A percentile compares a stretch with the other conserved stretches of the same genome.
Evolutionary conservation across 2,888 invertebrate species (phyloP).

Genomic region (Gisinianus flammeolus): DNA sequence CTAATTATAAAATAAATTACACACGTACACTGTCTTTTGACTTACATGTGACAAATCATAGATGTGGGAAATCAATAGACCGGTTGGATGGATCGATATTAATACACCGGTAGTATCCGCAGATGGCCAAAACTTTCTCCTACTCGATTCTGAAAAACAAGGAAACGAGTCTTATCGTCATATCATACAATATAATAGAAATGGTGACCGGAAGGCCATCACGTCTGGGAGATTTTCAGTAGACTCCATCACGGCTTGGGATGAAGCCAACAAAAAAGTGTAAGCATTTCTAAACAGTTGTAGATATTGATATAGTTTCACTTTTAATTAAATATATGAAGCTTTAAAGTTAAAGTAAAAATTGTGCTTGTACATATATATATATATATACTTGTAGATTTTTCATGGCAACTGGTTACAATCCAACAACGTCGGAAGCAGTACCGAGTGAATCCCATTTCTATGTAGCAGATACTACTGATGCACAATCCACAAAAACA

Average conservation of each 20-base stretch:
- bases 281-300: conserved; percentile 63
- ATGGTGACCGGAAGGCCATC: conserved; percentile 62
- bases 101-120: conserved; percentile 70
- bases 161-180: conserved; percentile 62
- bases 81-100: conserved; percentile 70
- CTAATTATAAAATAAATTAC: no score
- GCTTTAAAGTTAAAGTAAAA: no score
- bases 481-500: conserved; percentile 63
- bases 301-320: not conserved
- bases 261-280: conserved; percentile 70
- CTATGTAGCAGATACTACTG: conserved; percentile 69
- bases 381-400: conserved; percentile 68
- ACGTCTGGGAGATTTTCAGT: conserved; percentile 75
- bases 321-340: no score
- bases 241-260: conserved; percentile 76
- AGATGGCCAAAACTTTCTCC: conserved; percentile 72
- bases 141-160: conserved; percentile 73
- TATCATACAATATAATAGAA: conserved; percentile 52
- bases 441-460: conserved; percentile 82
- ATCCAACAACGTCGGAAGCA: conserved; percentile 64
- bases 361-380: not conserved
- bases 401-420: conserved; percentile 74
- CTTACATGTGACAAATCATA: conserved; percentile 54
- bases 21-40: no score
- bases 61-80: conserved; percentile 66